phyloP scores from a whole-genome alignment of 2,888 invertebrate species.

The Drosophila gaucha region DNA sequence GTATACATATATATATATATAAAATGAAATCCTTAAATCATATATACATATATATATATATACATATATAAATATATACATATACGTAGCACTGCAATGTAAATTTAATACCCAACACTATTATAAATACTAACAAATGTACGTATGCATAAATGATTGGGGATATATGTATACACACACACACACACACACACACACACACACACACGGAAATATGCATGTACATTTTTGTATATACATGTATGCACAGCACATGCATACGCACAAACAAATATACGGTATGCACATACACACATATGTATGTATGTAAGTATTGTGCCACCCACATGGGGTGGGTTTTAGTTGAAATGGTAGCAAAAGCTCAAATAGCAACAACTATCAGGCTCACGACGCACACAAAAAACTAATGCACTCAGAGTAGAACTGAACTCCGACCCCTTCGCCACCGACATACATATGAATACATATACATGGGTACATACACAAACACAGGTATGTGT shows the following conservation, averaged over 20 bases:
- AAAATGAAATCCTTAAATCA: too few relatives aligned
- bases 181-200: neutral
- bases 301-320: neutral
- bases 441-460: neutral
- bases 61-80: too few relatives aligned
- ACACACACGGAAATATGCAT: neutral
- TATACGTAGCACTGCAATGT: too few relatives aligned
- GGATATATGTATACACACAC: neutral
- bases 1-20: too few relatives aligned
- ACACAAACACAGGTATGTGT: conserved; percentile 1
- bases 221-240: neutral
- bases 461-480: too few relatives aligned
- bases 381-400: conserved; percentile 13
- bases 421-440: conserved; percentile 15
- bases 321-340: conserved; percentile 1
- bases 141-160: neutral
- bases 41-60: too few relatives aligned
- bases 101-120: too few relatives aligned
- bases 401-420: conserved; percentile 26
- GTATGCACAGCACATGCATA: neutral
- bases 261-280: too few relatives aligned
- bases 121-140: neutral
- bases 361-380: conserved; percentile 22
- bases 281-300: neutral
- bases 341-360: conserved; percentile 9